Percentiles rank a stretch among this genome's conserved stretches.
These are phyloP conservation scores for Pseudococcus longispinus DNA, from an alignment of 2,888 invertebrate species.

Conservation along the genomic window DNA sequence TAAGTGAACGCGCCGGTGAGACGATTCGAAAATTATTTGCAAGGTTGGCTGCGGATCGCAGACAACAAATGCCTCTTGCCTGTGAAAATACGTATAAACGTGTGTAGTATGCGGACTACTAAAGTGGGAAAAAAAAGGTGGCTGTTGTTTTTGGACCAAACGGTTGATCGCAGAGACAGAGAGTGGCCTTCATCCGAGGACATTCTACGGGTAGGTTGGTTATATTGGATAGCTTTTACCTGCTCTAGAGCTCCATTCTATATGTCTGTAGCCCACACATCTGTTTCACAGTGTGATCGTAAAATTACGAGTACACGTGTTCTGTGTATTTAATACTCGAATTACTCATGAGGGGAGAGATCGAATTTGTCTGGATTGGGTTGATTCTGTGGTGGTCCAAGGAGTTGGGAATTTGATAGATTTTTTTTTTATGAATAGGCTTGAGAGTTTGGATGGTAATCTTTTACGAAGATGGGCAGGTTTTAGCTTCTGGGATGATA, in stretches of 20 bases:
- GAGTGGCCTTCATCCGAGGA: conserved; percentile 39
- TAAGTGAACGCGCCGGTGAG: conserved; percentile 31
- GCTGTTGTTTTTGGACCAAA: conserved; percentile 39
- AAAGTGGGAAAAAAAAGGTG: conserved; percentile 39
- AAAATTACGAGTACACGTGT: conserved; percentile 34
- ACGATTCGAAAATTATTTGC: conserved; percentile 40
- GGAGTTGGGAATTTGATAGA: background rate
- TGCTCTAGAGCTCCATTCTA: conserved; percentile 44
- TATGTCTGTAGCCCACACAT: conserved; percentile 44
- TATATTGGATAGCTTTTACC: conserved; percentile 48
- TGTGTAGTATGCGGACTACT: background rate
- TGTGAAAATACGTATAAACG: background rate
- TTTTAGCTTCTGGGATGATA: background rate
- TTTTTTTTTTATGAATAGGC: background rate
- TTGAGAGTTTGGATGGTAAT: background rate
- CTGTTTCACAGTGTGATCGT: conserved; percentile 45
- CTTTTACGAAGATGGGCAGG: background rate
- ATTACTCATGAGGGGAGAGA: background rate
- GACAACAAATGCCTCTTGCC: conserved; percentile 32
- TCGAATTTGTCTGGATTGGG: background rate
- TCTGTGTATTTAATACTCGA: background rate
- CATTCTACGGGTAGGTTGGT: conserved; percentile 42
- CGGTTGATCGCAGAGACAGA: conserved; percentile 37
- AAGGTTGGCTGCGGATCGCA: conserved; percentile 31
- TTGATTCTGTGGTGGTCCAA: background rate